Conservation (phyloP, 1,140 invertebrate species). For the Plectrocnemia conspersa region DNA sequence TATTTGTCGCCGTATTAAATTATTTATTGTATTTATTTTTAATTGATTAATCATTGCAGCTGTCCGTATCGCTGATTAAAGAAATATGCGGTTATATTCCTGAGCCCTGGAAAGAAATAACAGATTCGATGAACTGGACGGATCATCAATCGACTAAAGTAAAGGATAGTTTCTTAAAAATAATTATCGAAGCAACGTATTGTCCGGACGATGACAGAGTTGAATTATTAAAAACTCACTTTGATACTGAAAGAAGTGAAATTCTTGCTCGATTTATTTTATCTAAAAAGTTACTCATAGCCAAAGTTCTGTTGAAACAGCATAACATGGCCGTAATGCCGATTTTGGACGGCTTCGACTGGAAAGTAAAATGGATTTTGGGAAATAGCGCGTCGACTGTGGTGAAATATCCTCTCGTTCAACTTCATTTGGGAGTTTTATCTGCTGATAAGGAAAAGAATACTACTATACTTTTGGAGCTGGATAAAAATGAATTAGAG, state of each 20-base stretch:
- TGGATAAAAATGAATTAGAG: constrained; percentile 40
- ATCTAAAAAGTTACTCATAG: constrained; percentile 37
- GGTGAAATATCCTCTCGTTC: constrained; percentile 41
- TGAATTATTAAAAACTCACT: neutral
- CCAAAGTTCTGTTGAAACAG: constrained; percentile 38
- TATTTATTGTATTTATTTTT: too few species aligned
- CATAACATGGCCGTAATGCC: constrained; percentile 40
- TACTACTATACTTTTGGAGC: constrained; percentile 38
- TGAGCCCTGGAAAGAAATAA: constrained; percentile 12
- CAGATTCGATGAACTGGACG: neutral
- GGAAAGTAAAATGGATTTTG: constrained; percentile 41
- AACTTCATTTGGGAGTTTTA: constrained; percentile 38
- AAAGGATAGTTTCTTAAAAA: constrained; percentile 8
- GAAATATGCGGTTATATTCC: constrained; percentile 26
- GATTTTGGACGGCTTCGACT: constrained; percentile 41
- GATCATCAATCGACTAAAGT: neutral
- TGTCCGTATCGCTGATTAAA: constrained; percentile 14
- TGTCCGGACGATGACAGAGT: constrained; percentile 4
- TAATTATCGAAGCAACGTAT: constrained; percentile 6
- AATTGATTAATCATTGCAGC: constrained; percentile 20
- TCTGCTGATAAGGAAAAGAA: constrained; percentile 26
- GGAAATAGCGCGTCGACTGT: constrained; percentile 44
- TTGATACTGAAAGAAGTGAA: constrained; percentile 32
- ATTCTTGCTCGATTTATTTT: constrained; percentile 34
- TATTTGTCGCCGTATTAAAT: too few species aligned